phyloP scores from a whole-genome alignment of 2,888 invertebrate genomes.

The Cryptocephalus primarius region DNA sequence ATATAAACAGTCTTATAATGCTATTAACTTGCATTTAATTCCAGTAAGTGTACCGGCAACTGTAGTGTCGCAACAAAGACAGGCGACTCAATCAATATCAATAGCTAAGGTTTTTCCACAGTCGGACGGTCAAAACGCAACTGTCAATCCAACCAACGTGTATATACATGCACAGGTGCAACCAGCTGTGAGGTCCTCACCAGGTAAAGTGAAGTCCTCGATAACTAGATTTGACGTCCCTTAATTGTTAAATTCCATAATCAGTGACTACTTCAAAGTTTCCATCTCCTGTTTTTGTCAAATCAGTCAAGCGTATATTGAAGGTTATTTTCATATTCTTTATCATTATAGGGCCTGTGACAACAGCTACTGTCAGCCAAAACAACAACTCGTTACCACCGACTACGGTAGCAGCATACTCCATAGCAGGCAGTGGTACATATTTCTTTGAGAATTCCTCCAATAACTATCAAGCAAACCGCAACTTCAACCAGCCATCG shows the following conservation, averaged over 20 bases:
- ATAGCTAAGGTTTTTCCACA: slow-evolving; percentile 34
- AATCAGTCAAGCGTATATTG: background rate
- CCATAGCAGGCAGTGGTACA: slow-evolving; percentile 26
- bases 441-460: slow-evolving; percentile 33
- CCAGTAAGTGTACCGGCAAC: slow-evolving; percentile 28
- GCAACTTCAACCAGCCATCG: slow-evolving; percentile 27
- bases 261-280: too few relatives aligned
- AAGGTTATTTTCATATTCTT: background rate
- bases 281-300: too few relatives aligned
- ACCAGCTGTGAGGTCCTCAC: slow-evolving; percentile 27
- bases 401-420: slow-evolving; percentile 30
- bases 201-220: slow-evolving; percentile 24
- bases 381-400: slow-evolving; percentile 21
- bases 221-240: too few relatives aligned
- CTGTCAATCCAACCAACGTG: slow-evolving; percentile 26
- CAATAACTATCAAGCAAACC: slow-evolving; percentile 25
- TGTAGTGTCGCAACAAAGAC: slow-evolving; percentile 30
- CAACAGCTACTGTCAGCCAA: slow-evolving; percentile 18
- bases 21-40: slow-evolving; percentile 1
- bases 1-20: background rate
- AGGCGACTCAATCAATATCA: slow-evolving; percentile 32
- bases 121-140: slow-evolving; percentile 22
- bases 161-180: slow-evolving; percentile 33
- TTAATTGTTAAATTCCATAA: too few relatives aligned
- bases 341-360: slow-evolving; percentile 21